phyloP scores from a whole-genome alignment of 2,113 vertebrate genomes.

The Catharus minimus region DNA sequence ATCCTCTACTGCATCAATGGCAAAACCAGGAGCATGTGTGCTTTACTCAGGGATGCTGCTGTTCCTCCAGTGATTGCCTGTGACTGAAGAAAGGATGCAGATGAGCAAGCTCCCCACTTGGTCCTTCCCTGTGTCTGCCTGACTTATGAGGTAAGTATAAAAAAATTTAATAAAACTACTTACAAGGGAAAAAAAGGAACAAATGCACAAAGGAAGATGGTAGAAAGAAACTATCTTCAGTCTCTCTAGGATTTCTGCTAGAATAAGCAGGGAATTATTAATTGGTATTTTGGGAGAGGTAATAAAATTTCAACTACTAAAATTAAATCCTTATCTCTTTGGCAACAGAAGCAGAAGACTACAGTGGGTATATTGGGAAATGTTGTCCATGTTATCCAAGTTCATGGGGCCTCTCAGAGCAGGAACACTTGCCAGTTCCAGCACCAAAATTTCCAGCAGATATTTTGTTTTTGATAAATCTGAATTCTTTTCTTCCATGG shows the following conservation, averaged over 20 bases:
- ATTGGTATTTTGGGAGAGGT: not conserved
- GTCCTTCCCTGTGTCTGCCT: not conserved
- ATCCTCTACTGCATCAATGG: not conserved
- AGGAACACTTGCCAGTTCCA: not conserved
- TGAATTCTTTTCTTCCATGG: not conserved
- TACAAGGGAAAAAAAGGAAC: not conserved
- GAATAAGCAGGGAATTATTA: not conserved
- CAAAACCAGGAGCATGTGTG: not conserved
- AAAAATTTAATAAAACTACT: not conserved
- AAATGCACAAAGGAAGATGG: not conserved
- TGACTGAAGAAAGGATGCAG: not conserved
- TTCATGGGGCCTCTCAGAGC: not conserved
- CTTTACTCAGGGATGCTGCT: not conserved
- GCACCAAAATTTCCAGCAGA: not conserved
- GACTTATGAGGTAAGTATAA: not conserved
- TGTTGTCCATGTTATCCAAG: not conserved
- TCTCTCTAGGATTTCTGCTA: not conserved
- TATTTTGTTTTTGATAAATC: not conserved
- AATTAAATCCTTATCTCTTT: conserved; percentile 22
- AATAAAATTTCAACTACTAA: not conserved
- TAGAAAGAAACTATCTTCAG: not conserved
- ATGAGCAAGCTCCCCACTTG: not conserved
- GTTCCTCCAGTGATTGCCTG: not conserved
- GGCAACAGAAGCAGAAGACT: not conserved
- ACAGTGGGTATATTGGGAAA: not conserved